Evolutionary conservation across 2,888 invertebrate genomes (phyloP).

Genomic region (Spodoptera picta): DNA sequence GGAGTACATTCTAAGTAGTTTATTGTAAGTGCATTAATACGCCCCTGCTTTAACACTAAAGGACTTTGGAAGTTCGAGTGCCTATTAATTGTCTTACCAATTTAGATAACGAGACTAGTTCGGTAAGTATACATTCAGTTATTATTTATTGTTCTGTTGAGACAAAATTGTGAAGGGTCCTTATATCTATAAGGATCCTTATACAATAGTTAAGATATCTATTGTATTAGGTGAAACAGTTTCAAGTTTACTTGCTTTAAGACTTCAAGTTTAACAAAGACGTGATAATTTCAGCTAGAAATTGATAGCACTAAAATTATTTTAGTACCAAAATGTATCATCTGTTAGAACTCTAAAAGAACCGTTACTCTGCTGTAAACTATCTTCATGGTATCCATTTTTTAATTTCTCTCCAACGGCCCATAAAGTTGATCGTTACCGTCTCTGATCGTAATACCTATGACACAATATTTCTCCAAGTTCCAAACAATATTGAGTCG

Average conservation of each 20-base stretch:
- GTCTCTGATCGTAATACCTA: constrained; percentile 48
- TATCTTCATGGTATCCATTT: constrained; percentile 27
- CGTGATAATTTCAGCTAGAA: too few relatives aligned
- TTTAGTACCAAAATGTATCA: too few relatives aligned
- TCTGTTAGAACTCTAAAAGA: neutral
- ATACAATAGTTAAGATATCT: neutral
- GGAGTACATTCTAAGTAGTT: constrained; percentile 57
- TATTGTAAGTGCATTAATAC: constrained; percentile 59
- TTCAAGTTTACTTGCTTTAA: neutral
- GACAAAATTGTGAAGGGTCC: constrained; percentile 8
- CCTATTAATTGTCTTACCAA: constrained; percentile 56
- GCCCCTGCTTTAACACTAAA: constrained; percentile 30
- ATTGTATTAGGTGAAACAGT: neutral
- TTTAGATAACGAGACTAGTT: constrained; percentile 48
- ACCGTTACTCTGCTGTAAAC: constrained; percentile 12
- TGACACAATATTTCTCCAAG: constrained; percentile 71
- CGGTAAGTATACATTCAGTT: constrained; percentile 48
- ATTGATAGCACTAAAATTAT: too few relatives aligned
- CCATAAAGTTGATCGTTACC: constrained; percentile 50
- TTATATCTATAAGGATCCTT: neutral
- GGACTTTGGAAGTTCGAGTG: constrained; percentile 40
- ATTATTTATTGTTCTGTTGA: constrained; percentile 49
- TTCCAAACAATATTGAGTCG: constrained; percentile 74
- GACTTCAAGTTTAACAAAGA: too few relatives aligned
- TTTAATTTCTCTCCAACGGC: constrained; percentile 46